Evolutionary conservation across 2,113 vertebrate genomes (phyloP).

Genomic region (Phoxinus phoxinus): DNA sequence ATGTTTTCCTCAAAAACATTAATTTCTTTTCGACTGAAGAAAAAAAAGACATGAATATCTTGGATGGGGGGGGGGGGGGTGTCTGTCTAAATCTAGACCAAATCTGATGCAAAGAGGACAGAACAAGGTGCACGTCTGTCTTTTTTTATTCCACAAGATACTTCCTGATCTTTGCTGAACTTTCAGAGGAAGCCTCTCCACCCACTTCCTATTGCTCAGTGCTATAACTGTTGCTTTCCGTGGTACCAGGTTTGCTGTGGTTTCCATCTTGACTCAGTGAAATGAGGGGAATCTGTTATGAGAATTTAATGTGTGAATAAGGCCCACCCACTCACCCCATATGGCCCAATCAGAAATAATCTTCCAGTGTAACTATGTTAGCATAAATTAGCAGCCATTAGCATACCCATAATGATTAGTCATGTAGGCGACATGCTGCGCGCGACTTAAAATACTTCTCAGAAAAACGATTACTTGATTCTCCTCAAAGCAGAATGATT

Average conservation of each 20-base stretch:
- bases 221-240: conserved; percentile 19
- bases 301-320: conserved; percentile 42
- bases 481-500: conserved; percentile 36
- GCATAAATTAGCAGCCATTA: conserved; percentile 56
- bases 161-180: conserved; percentile 31
- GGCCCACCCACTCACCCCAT: conserved; percentile 64
- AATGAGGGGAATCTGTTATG: conserved; percentile 56
- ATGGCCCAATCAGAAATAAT: conserved; percentile 60
- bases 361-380: conserved; percentile 31
- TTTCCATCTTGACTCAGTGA: conserved; percentile 53
- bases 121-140: neutral
- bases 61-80: too few species aligned
- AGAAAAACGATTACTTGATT: conserved; percentile 37
- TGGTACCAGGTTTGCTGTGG: conserved; percentile 39
- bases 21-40: too few species aligned
- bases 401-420: conserved; percentile 49
- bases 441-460: conserved; percentile 32
- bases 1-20: too few species aligned
- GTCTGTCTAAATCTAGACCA: neutral
- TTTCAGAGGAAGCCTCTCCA: conserved; percentile 41
- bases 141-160: neutral
- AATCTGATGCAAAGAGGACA: neutral
- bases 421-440: conserved; percentile 20
- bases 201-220: conserved; percentile 35
- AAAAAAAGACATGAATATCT: too few species aligned